Percentiles rank a stretch among this genome's conserved stretches.
Conservation (phyloP, 2,797 vertebrate genomes). For the Anas capensis region DNA sequence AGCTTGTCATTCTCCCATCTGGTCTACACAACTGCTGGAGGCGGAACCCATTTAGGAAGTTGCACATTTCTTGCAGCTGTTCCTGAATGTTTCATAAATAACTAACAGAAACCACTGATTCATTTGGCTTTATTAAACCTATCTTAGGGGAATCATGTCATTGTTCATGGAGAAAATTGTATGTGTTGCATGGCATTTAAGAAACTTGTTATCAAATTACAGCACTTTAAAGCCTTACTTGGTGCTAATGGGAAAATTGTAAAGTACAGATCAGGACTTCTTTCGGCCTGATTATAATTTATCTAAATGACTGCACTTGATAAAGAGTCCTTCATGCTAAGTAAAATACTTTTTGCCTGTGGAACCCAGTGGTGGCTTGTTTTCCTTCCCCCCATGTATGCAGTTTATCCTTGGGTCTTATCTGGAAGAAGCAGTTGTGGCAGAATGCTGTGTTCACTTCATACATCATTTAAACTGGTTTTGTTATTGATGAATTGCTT, state of each 20-base stretch:
- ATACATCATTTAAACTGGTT: slow-evolving; percentile 70
- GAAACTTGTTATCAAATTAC: slow-evolving; percentile 63
- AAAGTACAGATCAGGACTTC: slow-evolving; percentile 43
- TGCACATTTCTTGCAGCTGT: slow-evolving; percentile 65
- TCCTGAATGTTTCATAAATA: slow-evolving; percentile 73
- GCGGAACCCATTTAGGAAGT: slow-evolving; percentile 67
- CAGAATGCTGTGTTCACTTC: slow-evolving; percentile 54
- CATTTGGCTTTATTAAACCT: slow-evolving; percentile 72
- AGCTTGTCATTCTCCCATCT: slow-evolving; percentile 79
- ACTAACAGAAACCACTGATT: slow-evolving; percentile 61
- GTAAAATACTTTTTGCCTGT: slow-evolving; percentile 45
- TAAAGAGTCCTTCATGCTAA: slow-evolving; percentile 63
- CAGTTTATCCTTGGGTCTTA: slow-evolving; percentile 70
- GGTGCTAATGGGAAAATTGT: slow-evolving; percentile 65
- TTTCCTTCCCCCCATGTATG: slow-evolving; percentile 54
- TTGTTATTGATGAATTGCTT: slow-evolving; percentile 74
- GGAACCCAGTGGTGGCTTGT: slow-evolving; percentile 31
- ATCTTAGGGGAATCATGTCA: slow-evolving; percentile 61
- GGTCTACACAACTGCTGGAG: slow-evolving; percentile 78
- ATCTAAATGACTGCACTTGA: slow-evolving; percentile 57
- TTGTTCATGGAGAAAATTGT: slow-evolving; percentile 70
- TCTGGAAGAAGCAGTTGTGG: slow-evolving; percentile 71
- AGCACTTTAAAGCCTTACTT: slow-evolving; percentile 51
- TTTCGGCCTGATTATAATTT: slow-evolving; percentile 68
- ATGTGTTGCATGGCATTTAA: slow-evolving; percentile 40